phyloP scores from a whole-genome alignment of 2,888 invertebrate genomes.

The Coremacera marginata region DNA sequence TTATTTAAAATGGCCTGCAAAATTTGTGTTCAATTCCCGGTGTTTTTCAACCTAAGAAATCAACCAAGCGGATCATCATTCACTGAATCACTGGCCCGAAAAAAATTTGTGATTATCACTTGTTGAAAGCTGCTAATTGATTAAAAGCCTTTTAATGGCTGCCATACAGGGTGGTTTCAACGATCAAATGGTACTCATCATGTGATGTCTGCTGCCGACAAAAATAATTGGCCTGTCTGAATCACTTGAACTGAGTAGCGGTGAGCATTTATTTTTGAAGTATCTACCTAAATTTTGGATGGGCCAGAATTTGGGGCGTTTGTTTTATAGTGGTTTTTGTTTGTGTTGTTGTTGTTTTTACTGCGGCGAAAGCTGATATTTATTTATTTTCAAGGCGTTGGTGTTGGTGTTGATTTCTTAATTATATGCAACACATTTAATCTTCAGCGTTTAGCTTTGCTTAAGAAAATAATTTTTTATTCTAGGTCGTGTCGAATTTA shows the following conservation, averaged over 20 bases:
- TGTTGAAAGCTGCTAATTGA: conserved; percentile 26
- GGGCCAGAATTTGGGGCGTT: background rate
- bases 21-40: too few species aligned
- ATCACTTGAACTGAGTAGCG: conserved; percentile 11
- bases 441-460: conserved; percentile 1
- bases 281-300: background rate
- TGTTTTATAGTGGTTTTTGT: background rate
- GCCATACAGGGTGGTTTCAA: background rate
- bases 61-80: too few species aligned
- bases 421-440: conserved; percentile 19
- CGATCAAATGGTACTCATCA: background rate
- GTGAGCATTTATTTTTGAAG: background rate
- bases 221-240: background rate
- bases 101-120: conserved; percentile 23
- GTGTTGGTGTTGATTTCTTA: conserved; percentile 14
- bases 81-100: too few species aligned
- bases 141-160: conserved; percentile 5
- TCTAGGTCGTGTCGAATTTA: conserved; percentile 21
- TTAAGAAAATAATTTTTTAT: background rate
- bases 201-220: background rate
- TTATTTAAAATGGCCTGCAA: too few species aligned
- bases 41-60: too few species aligned
- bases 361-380: background rate
- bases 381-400: background rate
- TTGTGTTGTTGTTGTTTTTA: background rate